A percentile compares a stretch with the other conserved stretches of the same genome.
phyloP scores from a whole-genome alignment of 1,140 invertebrate genomes.

The Bombus terrestris region DNA sequence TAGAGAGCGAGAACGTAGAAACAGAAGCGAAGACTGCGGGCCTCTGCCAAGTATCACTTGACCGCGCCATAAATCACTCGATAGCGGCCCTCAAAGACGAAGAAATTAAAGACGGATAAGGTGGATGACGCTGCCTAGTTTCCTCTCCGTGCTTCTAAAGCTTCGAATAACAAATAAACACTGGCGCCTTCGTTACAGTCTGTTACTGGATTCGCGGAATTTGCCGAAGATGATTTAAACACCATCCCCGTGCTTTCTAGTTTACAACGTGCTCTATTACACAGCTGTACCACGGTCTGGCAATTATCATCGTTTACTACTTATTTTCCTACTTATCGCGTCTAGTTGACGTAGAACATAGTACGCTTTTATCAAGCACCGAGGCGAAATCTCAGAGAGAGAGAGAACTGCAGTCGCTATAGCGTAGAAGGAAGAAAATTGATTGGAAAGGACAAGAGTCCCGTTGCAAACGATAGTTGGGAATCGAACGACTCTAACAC shows the following conservation, averaged over 20 bases:
- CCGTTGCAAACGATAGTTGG: too few species aligned
- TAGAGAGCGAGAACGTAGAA: background rate
- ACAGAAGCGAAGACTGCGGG: background rate
- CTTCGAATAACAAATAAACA: slow-evolving; percentile 55
- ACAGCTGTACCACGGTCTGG: background rate
- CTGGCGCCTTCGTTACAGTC: slow-evolving; percentile 31
- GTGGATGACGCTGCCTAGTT: slow-evolving; percentile 24
- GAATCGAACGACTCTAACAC: too few species aligned
- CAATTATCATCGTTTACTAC: background rate
- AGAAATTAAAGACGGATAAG: slow-evolving; percentile 46
- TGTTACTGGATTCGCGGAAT: slow-evolving; percentile 39
- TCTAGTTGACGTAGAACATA: background rate
- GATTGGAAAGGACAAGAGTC: too few species aligned
- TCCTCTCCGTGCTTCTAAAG: slow-evolving; percentile 1
- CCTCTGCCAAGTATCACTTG: slow-evolving; percentile 59
- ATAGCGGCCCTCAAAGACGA: slow-evolving; percentile 44
- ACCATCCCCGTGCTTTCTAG: background rate
- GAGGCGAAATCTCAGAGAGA: too few species aligned
- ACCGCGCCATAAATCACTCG: slow-evolving; percentile 60
- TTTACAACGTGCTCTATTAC: slow-evolving; percentile 1
- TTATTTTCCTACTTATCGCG: background rate
- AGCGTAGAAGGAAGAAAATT: too few species aligned
- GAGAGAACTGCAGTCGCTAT: too few species aligned
- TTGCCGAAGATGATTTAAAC: slow-evolving; percentile 30
- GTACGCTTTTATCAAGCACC: background rate